Conservation (phyloP, 2,888 invertebrate species). For the Alviniconcha strummeri region DNA sequence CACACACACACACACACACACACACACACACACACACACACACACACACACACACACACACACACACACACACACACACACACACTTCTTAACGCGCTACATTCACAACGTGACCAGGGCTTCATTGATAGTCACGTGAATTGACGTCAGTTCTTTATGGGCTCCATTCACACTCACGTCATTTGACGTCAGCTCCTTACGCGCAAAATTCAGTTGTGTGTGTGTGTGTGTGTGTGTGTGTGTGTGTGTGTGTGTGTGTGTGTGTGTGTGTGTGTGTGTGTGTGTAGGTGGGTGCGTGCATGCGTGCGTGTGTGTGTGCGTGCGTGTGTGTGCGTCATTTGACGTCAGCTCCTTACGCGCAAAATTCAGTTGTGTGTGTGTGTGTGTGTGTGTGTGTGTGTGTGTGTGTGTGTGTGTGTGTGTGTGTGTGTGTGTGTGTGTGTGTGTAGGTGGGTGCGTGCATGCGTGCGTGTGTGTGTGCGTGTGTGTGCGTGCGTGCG, state of each 20-base stretch:
- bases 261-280: constrained; percentile 1
- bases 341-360: too few species aligned
- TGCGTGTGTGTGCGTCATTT: not conserved
- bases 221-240: not conserved
- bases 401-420: not conserved
- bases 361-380: too few species aligned
- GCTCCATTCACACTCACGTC: too few species aligned
- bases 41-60: constrained; percentile 24
- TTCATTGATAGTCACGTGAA: too few species aligned
- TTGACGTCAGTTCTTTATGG: too few species aligned
- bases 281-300: not conserved
- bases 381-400: not conserved
- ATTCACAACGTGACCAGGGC: too few species aligned
- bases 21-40: constrained; percentile 22
- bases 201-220: not conserved
- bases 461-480: not conserved
- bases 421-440: not conserved
- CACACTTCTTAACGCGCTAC: not conserved
- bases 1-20: constrained; percentile 18
- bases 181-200: too few species aligned
- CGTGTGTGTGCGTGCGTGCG: not conserved
- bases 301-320: not conserved
- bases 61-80: not conserved
- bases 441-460: not conserved
- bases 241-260: not conserved